Evolutionary conservation across 2,113 vertebrate genomes (phyloP).

Genomic region (Scalopus aquaticus): DNA sequence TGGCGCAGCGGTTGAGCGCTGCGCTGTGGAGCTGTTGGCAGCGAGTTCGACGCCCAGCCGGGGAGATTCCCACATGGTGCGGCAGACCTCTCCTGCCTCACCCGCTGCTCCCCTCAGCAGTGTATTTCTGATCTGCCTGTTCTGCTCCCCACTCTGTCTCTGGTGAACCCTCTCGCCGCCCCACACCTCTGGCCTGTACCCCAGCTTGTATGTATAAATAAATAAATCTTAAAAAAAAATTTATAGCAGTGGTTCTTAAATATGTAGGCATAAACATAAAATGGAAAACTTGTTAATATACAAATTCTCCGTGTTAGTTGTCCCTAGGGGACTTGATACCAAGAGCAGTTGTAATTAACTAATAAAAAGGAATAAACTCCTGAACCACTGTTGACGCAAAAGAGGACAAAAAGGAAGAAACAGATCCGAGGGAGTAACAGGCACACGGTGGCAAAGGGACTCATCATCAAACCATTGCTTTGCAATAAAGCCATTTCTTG

Average conservation of each 20-base stretch:
- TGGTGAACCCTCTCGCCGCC: too few species aligned
- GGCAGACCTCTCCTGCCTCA: too few species aligned
- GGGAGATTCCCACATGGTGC: too few species aligned
- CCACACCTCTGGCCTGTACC: too few species aligned
- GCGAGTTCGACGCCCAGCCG: too few species aligned
- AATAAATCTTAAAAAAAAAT: too few species aligned
- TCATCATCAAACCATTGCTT: not conserved
- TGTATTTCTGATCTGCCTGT: too few species aligned
- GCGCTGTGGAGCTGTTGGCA: too few species aligned
- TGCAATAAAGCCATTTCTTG: not conserved
- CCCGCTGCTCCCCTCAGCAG: too few species aligned
- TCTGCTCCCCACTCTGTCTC: too few species aligned
- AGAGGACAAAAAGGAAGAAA: not conserved
- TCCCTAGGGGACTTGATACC: not conserved
- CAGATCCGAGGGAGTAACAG: not conserved
- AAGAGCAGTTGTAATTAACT: not conserved
- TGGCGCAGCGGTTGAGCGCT: too few species aligned
- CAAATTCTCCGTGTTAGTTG: slow-evolving; percentile 39
- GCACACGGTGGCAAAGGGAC: not conserved
- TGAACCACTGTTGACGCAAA: not conserved
- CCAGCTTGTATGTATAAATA: too few species aligned
- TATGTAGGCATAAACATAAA: slow-evolving; percentile 33
- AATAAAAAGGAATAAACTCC: slow-evolving; percentile 12
- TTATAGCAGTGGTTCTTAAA: slow-evolving; percentile 50
- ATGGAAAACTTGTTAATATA: slow-evolving; percentile 5